Evolutionary conservation across 2,113 vertebrate species (phyloP).

Genomic region (Lycocorax pyrrhopterus): DNA sequence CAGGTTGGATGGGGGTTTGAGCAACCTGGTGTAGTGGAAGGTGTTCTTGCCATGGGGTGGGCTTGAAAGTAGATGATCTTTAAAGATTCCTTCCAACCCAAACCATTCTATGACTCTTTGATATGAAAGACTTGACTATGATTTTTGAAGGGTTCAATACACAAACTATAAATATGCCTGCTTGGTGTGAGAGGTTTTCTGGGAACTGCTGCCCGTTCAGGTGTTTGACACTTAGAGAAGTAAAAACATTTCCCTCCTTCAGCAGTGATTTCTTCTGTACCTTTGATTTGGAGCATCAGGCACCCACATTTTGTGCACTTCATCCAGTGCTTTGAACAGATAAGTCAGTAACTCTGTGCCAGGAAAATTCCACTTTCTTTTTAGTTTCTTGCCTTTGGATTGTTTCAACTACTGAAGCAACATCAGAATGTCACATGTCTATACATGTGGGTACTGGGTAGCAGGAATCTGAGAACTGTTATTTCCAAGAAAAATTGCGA

Average conservation of each 20-base stretch:
- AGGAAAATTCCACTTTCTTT: neutral
- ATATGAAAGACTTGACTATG: neutral
- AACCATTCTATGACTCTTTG: neutral
- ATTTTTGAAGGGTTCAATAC: neutral
- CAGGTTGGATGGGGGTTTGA: neutral
- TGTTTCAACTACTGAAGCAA: neutral
- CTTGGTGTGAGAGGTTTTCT: neutral
- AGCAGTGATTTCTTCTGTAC: neutral
- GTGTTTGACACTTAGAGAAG: neutral
- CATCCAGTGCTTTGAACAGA: neutral
- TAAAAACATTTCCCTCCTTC: neutral
- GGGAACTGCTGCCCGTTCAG: neutral
- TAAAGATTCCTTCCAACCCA: neutral
- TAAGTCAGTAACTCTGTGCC: neutral
- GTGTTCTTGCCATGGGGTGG: accelerated
- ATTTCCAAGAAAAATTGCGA: neutral
- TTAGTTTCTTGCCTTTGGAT: neutral
- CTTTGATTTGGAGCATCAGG: neutral
- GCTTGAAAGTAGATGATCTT: neutral
- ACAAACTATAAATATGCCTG: neutral
- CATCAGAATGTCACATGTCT: neutral
- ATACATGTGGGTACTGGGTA: neutral
- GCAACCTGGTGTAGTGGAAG: neutral
- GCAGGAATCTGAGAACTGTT: neutral
- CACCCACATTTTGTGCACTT: neutral